Evolutionary conservation across 1,140 invertebrate genomes (phyloP).

Genomic region (Doryteuthis pealeii): DNA sequence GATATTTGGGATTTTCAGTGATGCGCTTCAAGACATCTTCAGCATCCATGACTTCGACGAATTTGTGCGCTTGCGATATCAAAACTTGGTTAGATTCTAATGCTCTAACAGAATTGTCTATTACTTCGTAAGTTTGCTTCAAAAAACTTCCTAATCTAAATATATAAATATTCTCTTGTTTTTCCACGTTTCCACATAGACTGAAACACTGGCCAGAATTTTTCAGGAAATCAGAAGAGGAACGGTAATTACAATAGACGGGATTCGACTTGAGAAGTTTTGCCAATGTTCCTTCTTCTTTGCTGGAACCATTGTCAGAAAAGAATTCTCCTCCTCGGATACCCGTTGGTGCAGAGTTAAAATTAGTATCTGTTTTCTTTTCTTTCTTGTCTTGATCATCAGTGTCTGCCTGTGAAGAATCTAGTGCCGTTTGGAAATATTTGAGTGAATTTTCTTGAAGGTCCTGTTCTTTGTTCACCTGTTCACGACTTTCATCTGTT

Average conservation of each 20-base stretch:
- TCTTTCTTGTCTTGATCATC: too few relatives aligned
- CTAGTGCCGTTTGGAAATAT: too few relatives aligned
- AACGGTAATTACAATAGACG: not conserved
- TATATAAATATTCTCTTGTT: not conserved
- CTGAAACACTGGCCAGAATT: not conserved
- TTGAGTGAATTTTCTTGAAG: too few relatives aligned
- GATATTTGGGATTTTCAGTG: not conserved
- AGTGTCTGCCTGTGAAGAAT: too few relatives aligned
- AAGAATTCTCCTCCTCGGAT: too few relatives aligned
- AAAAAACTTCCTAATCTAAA: not conserved
- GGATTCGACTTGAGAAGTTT: not conserved
- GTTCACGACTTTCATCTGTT: too few relatives aligned
- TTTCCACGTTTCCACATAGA: not conserved
- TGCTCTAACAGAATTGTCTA: not conserved
- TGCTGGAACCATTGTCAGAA: not conserved
- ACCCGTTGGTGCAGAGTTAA: too few relatives aligned
- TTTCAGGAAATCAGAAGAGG: not conserved
- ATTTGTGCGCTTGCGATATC: not conserved
- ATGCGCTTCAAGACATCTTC: not conserved
- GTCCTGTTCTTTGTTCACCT: too few relatives aligned
- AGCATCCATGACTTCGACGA: not conserved
- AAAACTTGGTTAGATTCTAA: not conserved
- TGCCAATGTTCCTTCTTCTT: too few relatives aligned
- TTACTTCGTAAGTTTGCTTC: not conserved
- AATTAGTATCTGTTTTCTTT: too few relatives aligned